Conservation (phyloP, 2,113 vertebrate species). For the Mus pahari region DNA sequence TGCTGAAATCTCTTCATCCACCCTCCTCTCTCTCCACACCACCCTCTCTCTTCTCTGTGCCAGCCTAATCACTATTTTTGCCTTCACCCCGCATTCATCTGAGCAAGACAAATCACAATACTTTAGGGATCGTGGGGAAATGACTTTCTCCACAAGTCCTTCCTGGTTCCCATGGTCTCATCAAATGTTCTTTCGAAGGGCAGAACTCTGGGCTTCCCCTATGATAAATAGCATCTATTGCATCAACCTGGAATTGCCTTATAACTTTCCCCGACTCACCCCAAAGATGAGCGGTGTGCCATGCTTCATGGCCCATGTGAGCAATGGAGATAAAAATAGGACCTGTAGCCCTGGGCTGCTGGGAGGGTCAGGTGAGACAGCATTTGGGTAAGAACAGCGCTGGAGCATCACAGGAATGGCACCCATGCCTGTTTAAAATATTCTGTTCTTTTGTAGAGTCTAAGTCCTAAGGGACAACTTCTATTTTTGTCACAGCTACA, state of each 20-base stretch:
- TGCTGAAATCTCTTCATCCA: background rate
- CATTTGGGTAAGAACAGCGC: background rate
- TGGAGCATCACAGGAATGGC: background rate
- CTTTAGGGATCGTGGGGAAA: background rate
- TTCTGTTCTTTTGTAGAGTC: background rate
- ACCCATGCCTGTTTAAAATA: background rate
- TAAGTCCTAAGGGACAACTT: background rate
- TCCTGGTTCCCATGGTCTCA: background rate
- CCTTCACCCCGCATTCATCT: background rate
- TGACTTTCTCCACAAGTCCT: background rate
- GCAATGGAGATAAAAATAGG: background rate
- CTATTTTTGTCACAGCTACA: background rate
- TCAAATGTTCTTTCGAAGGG: background rate
- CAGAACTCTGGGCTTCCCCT: conserved; percentile 11
- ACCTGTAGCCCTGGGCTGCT: background rate
- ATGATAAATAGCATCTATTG: conserved; percentile 2
- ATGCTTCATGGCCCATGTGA: background rate
- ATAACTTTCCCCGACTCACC: background rate
- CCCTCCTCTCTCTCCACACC: background rate
- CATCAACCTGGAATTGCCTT: conserved; percentile 6
- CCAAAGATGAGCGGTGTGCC: background rate
- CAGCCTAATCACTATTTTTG: background rate
- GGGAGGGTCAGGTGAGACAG: background rate
- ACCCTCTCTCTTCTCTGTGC: background rate
- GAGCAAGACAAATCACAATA: background rate